Evolutionary conservation across 2,888 invertebrate species (phyloP), one percentile per base, ranked within the genome.

Genomic region (Xylocampa areola): DNA sequence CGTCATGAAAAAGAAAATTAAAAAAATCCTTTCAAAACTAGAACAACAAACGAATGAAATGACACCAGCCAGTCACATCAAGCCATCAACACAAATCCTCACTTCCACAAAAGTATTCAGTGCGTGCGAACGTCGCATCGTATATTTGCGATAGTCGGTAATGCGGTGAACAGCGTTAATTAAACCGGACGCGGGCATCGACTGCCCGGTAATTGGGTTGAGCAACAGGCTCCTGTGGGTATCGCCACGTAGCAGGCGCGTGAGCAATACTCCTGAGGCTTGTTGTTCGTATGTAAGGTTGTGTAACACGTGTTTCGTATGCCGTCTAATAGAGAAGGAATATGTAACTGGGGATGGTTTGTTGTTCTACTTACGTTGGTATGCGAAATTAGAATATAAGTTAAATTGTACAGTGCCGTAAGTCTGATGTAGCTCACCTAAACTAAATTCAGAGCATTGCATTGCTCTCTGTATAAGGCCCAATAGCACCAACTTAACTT

Each of bases 161-260:
- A 80, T 75, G 76, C 74, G 58, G 40, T 64, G 70, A 76, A 73
- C 79, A 71, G 69, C 62, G 78, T 77, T 79, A 81, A 82, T 80
- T 81, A 79, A 77, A 70, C 67, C 59, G 61, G 60, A 61, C 48
- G 47, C 40, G 14, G 41, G 47, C 59, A 67, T 64, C 48, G 58
- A 37, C 53, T 58, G 55, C 33, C 37, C 52, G 27, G 66, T 80
- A 81, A 81, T 81, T 77, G 73, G 61, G 72, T 76, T 64, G 68
- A 76, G 81, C 76, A 81, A 81, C 81, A 81, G 79, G 81, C 79
- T 79, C 67, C 76, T 55, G 44, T 41, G 73, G 69, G 69, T 63
- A 64, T 65, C 49, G 36, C 45, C 60, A 51, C 48, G 66, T 54
- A 51, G 23, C 41, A 60, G 37, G 30, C 61, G 54, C 63, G 61